Conservation (phyloP, 2,113 vertebrate species). For the Notarius quadriscutis region DNA sequence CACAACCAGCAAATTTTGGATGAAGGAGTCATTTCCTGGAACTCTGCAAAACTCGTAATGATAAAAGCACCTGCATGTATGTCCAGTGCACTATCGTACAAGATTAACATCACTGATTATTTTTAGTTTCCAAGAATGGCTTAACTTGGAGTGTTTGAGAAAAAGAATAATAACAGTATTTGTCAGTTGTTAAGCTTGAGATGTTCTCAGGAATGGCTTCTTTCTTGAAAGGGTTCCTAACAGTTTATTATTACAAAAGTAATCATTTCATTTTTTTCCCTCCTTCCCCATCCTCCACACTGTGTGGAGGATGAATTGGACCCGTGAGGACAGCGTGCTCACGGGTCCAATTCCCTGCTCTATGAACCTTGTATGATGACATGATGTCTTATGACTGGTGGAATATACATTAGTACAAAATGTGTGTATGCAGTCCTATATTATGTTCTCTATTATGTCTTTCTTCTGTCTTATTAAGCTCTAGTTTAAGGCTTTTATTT, state of each 20-base stretch:
- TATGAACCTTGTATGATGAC: background rate
- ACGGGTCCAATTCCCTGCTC: background rate
- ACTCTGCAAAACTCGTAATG: conserved; percentile 22
- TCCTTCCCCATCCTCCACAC: background rate
- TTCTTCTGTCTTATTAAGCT: background rate
- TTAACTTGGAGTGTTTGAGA: background rate
- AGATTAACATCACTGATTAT: conserved; percentile 2
- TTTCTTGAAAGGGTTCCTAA: background rate
- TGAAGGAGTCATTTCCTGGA: conserved; percentile 20
- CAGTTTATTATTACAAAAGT: background rate
- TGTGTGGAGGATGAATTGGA: background rate
- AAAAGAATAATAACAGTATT: background rate
- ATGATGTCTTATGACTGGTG: background rate
- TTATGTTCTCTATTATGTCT: background rate
- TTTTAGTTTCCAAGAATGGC: background rate
- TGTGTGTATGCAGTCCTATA: background rate
- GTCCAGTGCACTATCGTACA: background rate
- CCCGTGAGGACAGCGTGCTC: background rate
- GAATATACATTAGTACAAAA: background rate
- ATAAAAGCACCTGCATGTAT: conserved; percentile 8
- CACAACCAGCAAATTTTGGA: conserved; percentile 1
- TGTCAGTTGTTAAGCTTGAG: background rate
- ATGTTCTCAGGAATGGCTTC: background rate
- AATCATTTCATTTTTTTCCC: background rate
- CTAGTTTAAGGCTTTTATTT: background rate